Base-by-base conservation (phyloP, 2,888 invertebrate species). In the Pristionchus exspectatus region DNA sequence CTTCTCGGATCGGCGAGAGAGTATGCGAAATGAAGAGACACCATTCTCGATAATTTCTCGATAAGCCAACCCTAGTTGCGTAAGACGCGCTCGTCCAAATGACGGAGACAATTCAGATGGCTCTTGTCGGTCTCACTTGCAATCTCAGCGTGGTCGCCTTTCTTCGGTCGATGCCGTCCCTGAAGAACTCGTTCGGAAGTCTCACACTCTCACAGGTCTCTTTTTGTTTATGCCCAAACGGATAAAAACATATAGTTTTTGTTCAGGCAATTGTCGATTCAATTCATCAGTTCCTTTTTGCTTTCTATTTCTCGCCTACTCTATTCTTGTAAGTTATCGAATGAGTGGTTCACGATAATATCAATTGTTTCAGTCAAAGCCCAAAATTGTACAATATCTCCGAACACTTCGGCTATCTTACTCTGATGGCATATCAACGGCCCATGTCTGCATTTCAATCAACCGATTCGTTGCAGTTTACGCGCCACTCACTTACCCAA, bases 401-500 rank as follows among this genome's bases (percentile, higher is more conserved):
- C 21, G 44, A 77, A 10, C 18, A 21, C 2, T 77, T 77, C 12
- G 77, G 77, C 1, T 77, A 44, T 21, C 12, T 77, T 0, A 44
- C 38, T 21, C 10, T 77, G 38, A 77, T 21, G 9, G 77, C 77
- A 9, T 77, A 77, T 24, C 77, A 77, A 30, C 44, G 44, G 10
- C 77, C 10, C 77, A 77, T 12, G 3, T 77, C 44, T 44, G 38
- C 24, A 77, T 77, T 24, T 77, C 77, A 1, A 44, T 77, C 44
- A 77, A 77, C n/a, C 38, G 77, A 77, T 77, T 77, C 10, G 24
- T 9, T 21, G 77, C 77, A 3, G 77, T 77, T 24, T 77, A n/a
- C 10, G 77, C n/a, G 38, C 77, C 77, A 24, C 9, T 77, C 0
- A 44, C 9, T 21, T 77, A 77, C 44, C 44, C 44, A 12, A 77